A percentile compares a stretch with the other conserved stretches of the same genome.
These are phyloP conservation scores for Artemia sinica DNA, from an alignment of 2,888 invertebrate species.

Conservation along the genomic window DNA sequence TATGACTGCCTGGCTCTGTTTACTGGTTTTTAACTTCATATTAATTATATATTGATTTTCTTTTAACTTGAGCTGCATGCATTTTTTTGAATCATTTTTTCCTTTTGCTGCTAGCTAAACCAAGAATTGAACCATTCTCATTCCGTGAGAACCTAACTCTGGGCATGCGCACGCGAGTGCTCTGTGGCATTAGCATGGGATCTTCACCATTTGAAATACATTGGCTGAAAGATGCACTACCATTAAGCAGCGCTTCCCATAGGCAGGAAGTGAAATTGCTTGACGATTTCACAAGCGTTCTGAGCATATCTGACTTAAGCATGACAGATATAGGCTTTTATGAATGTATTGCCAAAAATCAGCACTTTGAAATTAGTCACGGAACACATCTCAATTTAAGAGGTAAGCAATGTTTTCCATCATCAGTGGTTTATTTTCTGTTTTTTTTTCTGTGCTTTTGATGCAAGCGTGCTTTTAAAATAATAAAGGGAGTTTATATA, in stretches of 20 bases:
- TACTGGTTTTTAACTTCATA: neutral
- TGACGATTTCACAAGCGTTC: slow-evolving; percentile 1
- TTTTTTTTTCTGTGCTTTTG: no score
- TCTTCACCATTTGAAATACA: slow-evolving; percentile 59
- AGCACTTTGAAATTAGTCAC: neutral
- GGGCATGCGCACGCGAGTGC: slow-evolving; percentile 61
- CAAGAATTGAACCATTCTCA: slow-evolving; percentile 66
- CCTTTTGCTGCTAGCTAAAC: slow-evolving; percentile 47
- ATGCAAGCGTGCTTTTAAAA: no score
- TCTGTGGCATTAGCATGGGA: slow-evolving; percentile 60
- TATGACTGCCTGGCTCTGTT: no score
- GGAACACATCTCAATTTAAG: neutral
- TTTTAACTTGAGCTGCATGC: neutral
- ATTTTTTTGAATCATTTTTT: neutral
- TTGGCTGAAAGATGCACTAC: slow-evolving; percentile 56
- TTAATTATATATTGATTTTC: neutral
- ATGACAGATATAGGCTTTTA: neutral
- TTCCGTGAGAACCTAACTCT: slow-evolving; percentile 65
- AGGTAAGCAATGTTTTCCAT: neutral
- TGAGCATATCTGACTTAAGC: slow-evolving; percentile 4
- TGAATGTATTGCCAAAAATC: slow-evolving; percentile 2
- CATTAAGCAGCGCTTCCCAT: neutral
- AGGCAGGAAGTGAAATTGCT: slow-evolving; percentile 8
- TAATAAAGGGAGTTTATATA: no score
- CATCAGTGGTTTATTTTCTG: no score